phyloP scores from a whole-genome alignment of 2,113 vertebrate species.

The Aspidoscelis tigris region DNA sequence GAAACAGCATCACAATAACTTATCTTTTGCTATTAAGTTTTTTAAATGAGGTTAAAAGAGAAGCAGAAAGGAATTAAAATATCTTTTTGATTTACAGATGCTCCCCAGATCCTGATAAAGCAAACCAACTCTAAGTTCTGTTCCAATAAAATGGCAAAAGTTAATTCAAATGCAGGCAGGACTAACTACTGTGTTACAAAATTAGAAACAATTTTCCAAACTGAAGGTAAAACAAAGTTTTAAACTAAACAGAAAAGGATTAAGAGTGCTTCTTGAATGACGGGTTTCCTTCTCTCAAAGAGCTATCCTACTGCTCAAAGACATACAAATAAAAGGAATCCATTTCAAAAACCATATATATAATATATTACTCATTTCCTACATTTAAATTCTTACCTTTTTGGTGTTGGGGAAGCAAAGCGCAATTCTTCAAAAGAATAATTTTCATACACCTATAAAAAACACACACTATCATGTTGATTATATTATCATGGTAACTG shows the following conservation, averaged over 20 bases:
- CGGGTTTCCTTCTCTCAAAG: too few species aligned
- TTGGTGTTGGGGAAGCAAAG: slow-evolving; percentile 97
- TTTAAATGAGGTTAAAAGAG: background rate
- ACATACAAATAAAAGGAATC: background rate
- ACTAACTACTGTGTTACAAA: background rate
- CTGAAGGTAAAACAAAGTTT: background rate
- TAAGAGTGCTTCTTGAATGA: too few species aligned
- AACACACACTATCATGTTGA: slow-evolving; percentile 11
- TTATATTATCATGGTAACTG: background rate
- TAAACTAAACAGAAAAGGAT: background rate
- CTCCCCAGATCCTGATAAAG: background rate
- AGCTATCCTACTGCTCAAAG: background rate
- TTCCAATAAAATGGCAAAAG: background rate
- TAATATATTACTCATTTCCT: background rate
- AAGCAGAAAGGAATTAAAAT: too few species aligned
- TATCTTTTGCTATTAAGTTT: background rate
- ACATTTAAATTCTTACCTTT: slow-evolving; percentile 81
- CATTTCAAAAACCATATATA: background rate
- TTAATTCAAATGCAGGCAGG: background rate
- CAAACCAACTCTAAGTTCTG: background rate
- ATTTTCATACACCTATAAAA: slow-evolving; percentile 92
- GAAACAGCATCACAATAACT: too few species aligned
- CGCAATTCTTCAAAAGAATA: slow-evolving; percentile 99
- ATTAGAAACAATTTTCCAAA: background rate
- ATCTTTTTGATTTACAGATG: background rate